Percentiles rank a stretch among this genome's conserved stretches.
These are phyloP conservation scores for Syritta pipiens DNA, from an alignment of 2,888 invertebrate genomes.

Conservation along the genomic window DNA sequence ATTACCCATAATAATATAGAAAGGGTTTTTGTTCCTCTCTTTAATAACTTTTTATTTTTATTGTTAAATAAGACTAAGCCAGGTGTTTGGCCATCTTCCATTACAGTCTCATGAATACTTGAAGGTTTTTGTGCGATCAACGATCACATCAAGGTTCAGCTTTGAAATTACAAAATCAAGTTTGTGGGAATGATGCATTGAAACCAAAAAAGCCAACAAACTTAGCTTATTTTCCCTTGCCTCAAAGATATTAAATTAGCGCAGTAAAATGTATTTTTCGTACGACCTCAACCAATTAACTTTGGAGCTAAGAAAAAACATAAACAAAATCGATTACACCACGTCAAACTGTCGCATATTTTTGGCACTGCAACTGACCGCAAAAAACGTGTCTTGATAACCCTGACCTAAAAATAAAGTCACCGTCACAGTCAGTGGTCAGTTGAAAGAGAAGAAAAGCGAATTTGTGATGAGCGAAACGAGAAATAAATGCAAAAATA, in stretches of 20 bases:
- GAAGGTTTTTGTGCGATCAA: too few relatives aligned
- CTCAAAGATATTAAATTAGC: too few relatives aligned
- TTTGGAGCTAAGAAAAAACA: background rate
- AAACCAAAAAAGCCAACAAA: background rate
- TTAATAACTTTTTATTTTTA: too few relatives aligned
- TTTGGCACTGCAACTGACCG: slow-evolving; percentile 64
- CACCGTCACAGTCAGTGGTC: slow-evolving; percentile 12
- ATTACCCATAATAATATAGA: too few relatives aligned
- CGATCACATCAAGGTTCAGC: too few relatives aligned
- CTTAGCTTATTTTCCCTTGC: too few relatives aligned
- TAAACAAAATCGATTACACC: slow-evolving; percentile 21
- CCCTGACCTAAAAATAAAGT: slow-evolving; percentile 63
- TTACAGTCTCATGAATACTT: too few relatives aligned
- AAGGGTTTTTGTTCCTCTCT: too few relatives aligned
- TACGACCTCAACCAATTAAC: slow-evolving; percentile 8
- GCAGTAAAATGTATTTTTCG: background rate
- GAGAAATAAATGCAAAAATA: background rate
- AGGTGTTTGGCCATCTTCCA: too few relatives aligned
- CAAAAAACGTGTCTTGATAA: slow-evolving; percentile 58
- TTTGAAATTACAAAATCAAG: too few relatives aligned
- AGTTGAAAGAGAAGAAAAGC: slow-evolving; percentile 1
- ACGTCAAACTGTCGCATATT: slow-evolving; percentile 18
- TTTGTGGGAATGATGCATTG: too few relatives aligned
- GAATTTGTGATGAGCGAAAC: background rate
- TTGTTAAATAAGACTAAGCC: too few relatives aligned